phyloP scores from a whole-genome alignment of 2,113 vertebrate genomes.

The Irena cyanogastra region DNA sequence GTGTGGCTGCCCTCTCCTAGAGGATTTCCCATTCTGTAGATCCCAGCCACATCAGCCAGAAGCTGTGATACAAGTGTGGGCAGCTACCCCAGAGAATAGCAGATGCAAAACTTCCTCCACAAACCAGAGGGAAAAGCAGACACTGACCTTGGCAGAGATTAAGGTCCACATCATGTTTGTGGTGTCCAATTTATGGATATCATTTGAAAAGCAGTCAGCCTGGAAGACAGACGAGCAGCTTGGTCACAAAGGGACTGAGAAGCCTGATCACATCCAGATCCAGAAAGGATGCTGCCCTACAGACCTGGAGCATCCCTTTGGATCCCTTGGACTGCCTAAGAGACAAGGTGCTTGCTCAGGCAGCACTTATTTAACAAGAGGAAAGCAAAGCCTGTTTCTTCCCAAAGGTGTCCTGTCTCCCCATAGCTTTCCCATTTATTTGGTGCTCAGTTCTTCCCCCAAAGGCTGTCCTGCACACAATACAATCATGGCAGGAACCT shows the following conservation, averaged over 20 bases:
- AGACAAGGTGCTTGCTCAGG: neutral
- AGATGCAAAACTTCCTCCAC: neutral
- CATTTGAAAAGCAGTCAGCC: conserved; percentile 99
- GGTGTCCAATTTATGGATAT: conserved; percentile 95
- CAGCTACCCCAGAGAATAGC: neutral
- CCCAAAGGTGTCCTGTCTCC: neutral
- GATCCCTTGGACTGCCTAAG: neutral
- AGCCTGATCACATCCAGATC: neutral
- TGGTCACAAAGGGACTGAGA: neutral
- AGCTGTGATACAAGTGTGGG: neutral
- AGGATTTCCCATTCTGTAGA: neutral
- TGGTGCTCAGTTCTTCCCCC: neutral
- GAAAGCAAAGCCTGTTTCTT: neutral
- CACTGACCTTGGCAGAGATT: conserved; percentile 88
- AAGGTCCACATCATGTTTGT: conserved; percentile 91
- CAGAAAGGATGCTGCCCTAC: neutral
- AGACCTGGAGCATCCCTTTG: neutral
- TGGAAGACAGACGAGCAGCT: conserved; percentile 53
- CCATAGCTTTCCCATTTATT: neutral
- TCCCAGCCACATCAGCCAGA: neutral
- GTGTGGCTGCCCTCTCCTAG: neutral
- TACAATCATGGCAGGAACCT: neutral
- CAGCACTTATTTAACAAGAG: neutral
- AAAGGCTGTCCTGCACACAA: neutral
- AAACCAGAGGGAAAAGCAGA: neutral